Evolutionary conservation across 2,888 invertebrate species (phyloP), one percentile per base, ranked within the genome.

Genomic region (Rhingia campestris): DNA sequence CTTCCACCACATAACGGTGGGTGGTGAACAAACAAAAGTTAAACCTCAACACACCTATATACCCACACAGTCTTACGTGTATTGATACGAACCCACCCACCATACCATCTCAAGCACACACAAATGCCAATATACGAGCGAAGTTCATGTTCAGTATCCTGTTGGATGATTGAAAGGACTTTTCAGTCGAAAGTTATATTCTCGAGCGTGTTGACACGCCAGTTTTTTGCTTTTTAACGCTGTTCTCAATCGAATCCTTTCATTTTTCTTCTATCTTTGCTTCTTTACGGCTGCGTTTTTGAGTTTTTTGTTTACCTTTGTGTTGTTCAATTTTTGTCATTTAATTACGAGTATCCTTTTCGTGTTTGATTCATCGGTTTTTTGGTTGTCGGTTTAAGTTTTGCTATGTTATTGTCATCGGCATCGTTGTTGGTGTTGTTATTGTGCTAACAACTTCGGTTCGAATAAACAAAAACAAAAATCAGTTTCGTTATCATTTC

Each of bases 121-220:
- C 76, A 79, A 80, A 74, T 80, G 74, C 74, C 74, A 79, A 64
- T 80, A 22, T 22, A 80, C 80, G 80, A 75, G 22, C 53, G 54
- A 80, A 84, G 64, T 84, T 84, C 84, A 84, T 54, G 47, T 84
- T 84, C 84, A 84, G 84, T 84, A 80, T 80, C 74, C 80, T 66
- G 61, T 61, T 70, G 84, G 49, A 80, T 80, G 84, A 82, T 84
- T 84, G 84, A 82, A 82, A 82, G 82, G 82, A 82, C 79, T 82
- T 87, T 85, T 89, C 89, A 90, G 90, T 90, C 89, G 90, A 90
- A 89, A 88, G 89, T 88, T 90, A 89, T 88, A 89, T 89, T 90
- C 91, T 90, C 89, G 90, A 91, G 90, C 90, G 90, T 91, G 89
- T 90, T 91, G 90, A 90, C 90, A 90, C 90, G 90, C 87, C 84